phyloP scores from a whole-genome alignment of 2,888 invertebrate species.

The Dynastes maya region DNA sequence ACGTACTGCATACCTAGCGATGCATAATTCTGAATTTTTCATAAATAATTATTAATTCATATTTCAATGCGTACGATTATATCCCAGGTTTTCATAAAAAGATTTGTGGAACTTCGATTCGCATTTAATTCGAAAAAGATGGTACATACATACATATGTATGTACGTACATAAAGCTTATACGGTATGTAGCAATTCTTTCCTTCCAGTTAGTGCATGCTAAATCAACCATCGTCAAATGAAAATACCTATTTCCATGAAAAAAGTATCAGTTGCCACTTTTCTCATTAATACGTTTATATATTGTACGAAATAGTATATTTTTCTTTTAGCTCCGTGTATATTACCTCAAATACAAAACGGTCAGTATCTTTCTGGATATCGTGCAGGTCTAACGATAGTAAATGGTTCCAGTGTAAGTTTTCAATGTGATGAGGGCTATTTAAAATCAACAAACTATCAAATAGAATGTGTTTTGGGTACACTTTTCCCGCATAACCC shows the following conservation, averaged over 20 bases:
- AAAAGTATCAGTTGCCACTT: not conserved
- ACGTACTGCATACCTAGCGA: no score
- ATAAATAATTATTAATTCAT: no score
- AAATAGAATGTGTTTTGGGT: conserved; percentile 78
- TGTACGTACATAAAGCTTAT: no score
- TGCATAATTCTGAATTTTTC: no score
- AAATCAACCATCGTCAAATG: conserved; percentile 19
- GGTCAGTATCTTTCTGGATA: conserved; percentile 86
- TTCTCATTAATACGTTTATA: not conserved
- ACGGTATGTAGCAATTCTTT: no score
- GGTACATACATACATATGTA: no score
- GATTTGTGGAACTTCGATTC: no score
- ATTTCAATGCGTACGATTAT: no score
- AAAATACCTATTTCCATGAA: conserved; percentile 3
- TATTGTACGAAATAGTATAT: conserved; percentile 37
- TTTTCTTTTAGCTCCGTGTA: conserved; percentile 76
- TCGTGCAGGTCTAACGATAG: conserved; percentile 84
- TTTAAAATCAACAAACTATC: conserved; percentile 72
- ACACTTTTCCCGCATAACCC: conserved; percentile 76
- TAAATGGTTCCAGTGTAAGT: conserved; percentile 85
- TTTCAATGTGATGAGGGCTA: conserved; percentile 79
- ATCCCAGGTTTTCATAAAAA: no score
- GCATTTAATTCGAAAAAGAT: no score
- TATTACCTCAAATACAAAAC: conserved; percentile 78
- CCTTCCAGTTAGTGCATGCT: not conserved